Evolutionary conservation across 2,888 invertebrate genomes (phyloP), one percentile per base, ranked within the genome.

Genomic region (Apamea monoglypha): DNA sequence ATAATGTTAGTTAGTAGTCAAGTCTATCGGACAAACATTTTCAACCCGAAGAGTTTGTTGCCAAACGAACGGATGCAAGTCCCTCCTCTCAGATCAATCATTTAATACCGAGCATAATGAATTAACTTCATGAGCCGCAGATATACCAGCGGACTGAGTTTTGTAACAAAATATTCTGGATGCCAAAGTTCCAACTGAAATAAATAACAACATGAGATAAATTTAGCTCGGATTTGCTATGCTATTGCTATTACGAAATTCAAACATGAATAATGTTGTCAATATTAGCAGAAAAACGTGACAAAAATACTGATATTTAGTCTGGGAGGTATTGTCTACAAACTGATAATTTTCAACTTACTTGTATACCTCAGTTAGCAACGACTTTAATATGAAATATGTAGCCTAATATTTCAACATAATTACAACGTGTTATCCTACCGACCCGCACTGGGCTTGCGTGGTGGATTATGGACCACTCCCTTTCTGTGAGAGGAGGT

Each of bases 81-180:
- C 82, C 84, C 82, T 73, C 25, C 56, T 64, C 59, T 59, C 68
- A 64, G 82, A 80, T 82, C 84, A 64, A 84, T 82, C 82, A 82
- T 69, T 84, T 82, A 82, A 73, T 50, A 44, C 50, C 3, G 66
- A 66, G 56, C 40, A 21, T 78, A 83, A 83, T 84, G 32, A 69
- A 84, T 80, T 79, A 72, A 69, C 32, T 69, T 44, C 36, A 64
- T 80, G 72, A 69, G 80, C 78, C 59, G 32, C 78, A 29, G 29
- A 53, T 66, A 36, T 44, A 68, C 32, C 56, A 73, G 53, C 18
- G 25, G 36, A 14, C 70, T 25, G 70, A 63, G 67, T 64, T 82
- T 80, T n/a, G 56, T 50, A 72, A 72, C 84, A 72, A 82, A 68
- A 69, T 69, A 40, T 56, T 72, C 32, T 3, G 8, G 21, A 56